These are phyloP conservation scores for Narcine bancroftii DNA, from an alignment of 2,113 vertebrate species.

Conservation along the genomic window DNA sequence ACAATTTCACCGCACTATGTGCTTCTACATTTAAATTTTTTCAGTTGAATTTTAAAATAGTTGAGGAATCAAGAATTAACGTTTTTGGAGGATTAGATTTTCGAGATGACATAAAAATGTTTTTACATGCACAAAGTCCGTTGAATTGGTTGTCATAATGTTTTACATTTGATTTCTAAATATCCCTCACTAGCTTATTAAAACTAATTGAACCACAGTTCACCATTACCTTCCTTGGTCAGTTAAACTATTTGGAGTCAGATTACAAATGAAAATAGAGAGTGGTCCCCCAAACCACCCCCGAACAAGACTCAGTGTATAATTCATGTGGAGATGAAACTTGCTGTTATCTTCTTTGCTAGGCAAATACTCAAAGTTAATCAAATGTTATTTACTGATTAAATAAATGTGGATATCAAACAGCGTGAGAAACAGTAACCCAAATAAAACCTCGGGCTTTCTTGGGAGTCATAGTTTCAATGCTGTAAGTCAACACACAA, in stretches of 20 bases:
- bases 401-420: not conserved
- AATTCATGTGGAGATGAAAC: not conserved
- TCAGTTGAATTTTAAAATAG: not conserved
- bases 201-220: not conserved
- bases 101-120: not conserved
- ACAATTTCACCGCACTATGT: not conserved
- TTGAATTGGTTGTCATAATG: not conserved
- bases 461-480: not conserved
- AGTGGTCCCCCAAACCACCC: not conserved
- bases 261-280: not conserved
- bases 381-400: not conserved
- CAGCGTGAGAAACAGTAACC: not conserved
- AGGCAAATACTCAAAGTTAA: not conserved
- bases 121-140: not conserved
- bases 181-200: not conserved
- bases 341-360: not conserved
- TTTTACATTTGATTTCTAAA: not conserved
- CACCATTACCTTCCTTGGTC: not conserved
- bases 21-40: not conserved
- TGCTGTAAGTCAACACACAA: not conserved
- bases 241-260: not conserved
- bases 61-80: not conserved
- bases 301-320: too few species aligned
- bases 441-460: not conserved
- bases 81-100: not conserved